A percentile compares a stretch with the other conserved stretches of the same genome.
Conservation (phyloP, 2,888 invertebrate species). For the Agrenia bidenticulata region DNA sequence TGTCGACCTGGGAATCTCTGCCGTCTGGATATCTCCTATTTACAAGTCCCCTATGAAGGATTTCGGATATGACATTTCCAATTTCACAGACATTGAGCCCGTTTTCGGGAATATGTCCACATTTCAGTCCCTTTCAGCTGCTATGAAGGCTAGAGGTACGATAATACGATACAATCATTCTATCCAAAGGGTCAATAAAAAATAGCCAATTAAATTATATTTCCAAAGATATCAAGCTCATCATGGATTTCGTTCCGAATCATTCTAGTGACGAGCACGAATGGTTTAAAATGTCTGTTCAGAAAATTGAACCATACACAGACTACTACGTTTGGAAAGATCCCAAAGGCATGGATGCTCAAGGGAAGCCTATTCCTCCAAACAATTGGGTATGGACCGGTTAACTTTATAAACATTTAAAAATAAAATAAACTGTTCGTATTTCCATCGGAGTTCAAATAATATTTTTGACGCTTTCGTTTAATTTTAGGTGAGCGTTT, state of each 20-base stretch:
- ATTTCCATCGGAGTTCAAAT: too few species aligned
- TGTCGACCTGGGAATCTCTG: conserved; percentile 68
- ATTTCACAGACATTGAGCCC: conserved; percentile 71
- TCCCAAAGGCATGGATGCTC: conserved; percentile 55
- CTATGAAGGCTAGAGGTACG: conserved; percentile 59
- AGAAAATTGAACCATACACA: conserved; percentile 64
- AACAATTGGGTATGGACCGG: conserved; percentile 51
- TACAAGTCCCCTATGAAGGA: conserved; percentile 75
- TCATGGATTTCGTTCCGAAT: conserved; percentile 75
- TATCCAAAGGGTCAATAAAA: too few species aligned
- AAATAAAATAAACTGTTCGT: too few species aligned
- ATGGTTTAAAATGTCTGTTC: conserved; percentile 71
- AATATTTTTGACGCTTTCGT: too few species aligned
- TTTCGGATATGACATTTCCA: conserved; percentile 82
- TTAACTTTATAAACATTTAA: too few species aligned
- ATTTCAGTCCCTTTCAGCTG: conserved; percentile 61
- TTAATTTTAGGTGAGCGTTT: conserved; percentile 60
- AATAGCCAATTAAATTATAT: too few species aligned
- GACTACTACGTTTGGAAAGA: conserved; percentile 81
- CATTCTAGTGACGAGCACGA: conserved; percentile 67
- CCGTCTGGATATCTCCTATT: conserved; percentile 67
- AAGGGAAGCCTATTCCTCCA: conserved; percentile 49
- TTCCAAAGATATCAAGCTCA: conserved; percentile 61
- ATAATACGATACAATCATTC: not conserved
- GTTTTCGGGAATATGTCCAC: conserved; percentile 74